Evolutionary conservation across 2,888 invertebrate species (phyloP), one percentile per base, ranked within the genome.

Genomic region (Tryphoninae sp.): DNA sequence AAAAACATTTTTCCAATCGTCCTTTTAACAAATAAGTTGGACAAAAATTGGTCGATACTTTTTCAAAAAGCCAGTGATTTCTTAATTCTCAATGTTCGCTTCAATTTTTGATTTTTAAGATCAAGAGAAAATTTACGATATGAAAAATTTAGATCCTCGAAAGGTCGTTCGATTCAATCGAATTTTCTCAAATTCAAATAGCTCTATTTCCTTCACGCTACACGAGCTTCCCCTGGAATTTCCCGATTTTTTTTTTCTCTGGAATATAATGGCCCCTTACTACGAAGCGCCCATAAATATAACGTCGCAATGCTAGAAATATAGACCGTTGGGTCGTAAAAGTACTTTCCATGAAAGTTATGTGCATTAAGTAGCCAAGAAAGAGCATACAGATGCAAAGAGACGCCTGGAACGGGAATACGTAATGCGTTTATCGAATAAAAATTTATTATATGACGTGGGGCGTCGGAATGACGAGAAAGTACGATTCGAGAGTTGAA

Each of bases 371-470:
- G 59, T 59, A 26, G 26, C 19, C 23, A 13, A 59, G 59, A 26
- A 59, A 59, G 67, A 55, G 55, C n/a, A 19, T 19, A 19, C 16
- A 55, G n/a, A 22, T 16, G 13, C 9, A n/a, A n/a, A 67, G 23
- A 53, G 19, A 23, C 33, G 33, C 53, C 26, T 53, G 23, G 13
- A 51, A 4, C 53, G 11, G 51, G 49, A 40, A 51, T 8, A 22
- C 62, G 51, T 62, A 23, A 42, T 64, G 55, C 11, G 7, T 58
- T 58, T 58, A 75, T 45, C 16, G 22, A 51, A 42, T 26, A 53
- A 53, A 69, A 77, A 51, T 69, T 22, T 40, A 69, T 69, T 51
- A 53, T 22, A 68, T 75, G 42, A 19, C 1, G 26, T 59, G 9
- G 51, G 13, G 51, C 53, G 22, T 68, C 42, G 51, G 59, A 45